Evolutionary conservation across 1,140 invertebrate species (phyloP), one percentile per base, ranked within the genome.

Genomic region (Drosophila ohnishii): DNA sequence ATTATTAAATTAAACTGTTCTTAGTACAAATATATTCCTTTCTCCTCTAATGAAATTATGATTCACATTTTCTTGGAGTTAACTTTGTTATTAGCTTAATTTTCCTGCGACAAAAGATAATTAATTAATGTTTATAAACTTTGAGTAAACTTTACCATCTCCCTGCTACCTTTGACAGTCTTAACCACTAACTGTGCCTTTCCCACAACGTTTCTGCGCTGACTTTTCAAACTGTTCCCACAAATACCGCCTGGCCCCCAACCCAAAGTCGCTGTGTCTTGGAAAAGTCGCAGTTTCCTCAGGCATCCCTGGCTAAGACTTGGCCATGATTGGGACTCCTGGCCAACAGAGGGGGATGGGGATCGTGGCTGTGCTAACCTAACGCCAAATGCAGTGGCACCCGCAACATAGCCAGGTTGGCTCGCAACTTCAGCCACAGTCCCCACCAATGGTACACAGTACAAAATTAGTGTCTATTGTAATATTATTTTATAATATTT

Each of bases 321-420:
- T 70, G 67, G 67, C 51, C 67, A 48, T 58, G 66, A 67, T 37
- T 69, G 47, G 47, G n/a, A 55, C 30, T 61, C 62, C 35, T 37
- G 19, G 34, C 44, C 35, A 53, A 53, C 16, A 25, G 30, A 30
- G 14, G 34, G 35, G 30, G 28, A 11, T 11, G 28, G 30, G 39
- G 48, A 39, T 35, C n/a, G 32, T 25, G 19, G 37, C 10, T 73
- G 70, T 40, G 51, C 51, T 25, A 55, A 37, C 51, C 51, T 37
- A 57, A 76, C 48, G 73, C 72, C 62, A 75, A 75, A 58, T 60
- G 72, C 73, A 75, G 73, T 67, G 73, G 72, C 73, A 77, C 75
- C 75, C 75, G 74, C 75, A 77, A 77, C 75, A 37, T 32, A 53
- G 61, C 74, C 62, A 60, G 14, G 56, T 48, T 67, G 45, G 32